Evolutionary conservation across 2,888 invertebrate genomes (phyloP).

Genomic region (Epicampocera succincta): DNA sequence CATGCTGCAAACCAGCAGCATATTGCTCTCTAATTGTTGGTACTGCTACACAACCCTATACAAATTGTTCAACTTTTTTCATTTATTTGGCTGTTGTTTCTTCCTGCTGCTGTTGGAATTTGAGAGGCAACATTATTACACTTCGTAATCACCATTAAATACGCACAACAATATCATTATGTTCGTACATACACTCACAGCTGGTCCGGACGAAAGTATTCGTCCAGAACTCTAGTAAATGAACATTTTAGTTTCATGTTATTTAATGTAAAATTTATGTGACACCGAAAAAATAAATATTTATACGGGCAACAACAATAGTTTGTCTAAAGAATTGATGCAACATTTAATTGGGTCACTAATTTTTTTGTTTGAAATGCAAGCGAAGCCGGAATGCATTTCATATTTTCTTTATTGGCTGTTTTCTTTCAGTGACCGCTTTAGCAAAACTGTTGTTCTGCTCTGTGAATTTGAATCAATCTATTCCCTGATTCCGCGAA

Average conservation of each 20-base stretch:
- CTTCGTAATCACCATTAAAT: constrained; percentile 28
- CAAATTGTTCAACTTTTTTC: constrained; percentile 39
- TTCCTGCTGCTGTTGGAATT: constrained; percentile 30
- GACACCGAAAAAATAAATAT: no score
- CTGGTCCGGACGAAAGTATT: not conserved
- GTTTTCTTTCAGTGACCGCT: no score
- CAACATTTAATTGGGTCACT: no score
- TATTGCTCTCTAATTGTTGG: constrained; percentile 40
- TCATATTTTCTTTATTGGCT: no score
- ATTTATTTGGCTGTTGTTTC: not conserved
- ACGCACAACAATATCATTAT: constrained; percentile 40
- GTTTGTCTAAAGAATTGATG: no score
- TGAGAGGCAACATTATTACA: constrained; percentile 19
- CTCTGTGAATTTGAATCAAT: no score
- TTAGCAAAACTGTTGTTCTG: no score
- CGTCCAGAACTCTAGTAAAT: not conserved
- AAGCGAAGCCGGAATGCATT: no score
- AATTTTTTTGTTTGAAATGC: no score
- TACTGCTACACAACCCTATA: constrained; percentile 31
- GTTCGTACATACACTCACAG: constrained; percentile 6
- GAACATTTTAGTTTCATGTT: not conserved
- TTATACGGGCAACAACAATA: no score
- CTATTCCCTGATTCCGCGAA: no score
- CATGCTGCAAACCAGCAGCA: constrained; percentile 32
- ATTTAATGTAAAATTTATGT: no score